phyloP scores from a whole-genome alignment of 2,113 vertebrate species.

The Origma solitaria region DNA sequence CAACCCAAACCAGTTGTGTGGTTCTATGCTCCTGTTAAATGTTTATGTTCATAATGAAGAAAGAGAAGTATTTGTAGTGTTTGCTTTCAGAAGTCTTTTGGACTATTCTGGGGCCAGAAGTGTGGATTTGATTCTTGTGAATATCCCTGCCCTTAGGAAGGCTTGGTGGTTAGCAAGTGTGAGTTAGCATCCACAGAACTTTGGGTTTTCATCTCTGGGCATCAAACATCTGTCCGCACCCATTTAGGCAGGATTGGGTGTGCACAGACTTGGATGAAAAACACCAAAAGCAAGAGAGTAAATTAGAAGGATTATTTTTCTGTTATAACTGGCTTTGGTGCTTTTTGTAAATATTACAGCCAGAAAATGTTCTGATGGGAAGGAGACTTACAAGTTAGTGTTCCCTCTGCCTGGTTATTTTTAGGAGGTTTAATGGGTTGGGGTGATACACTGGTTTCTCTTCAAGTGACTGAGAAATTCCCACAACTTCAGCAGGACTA shows the following conservation, averaged over 20 bases:
- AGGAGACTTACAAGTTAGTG: background rate
- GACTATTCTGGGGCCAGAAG: background rate
- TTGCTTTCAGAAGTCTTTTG: background rate
- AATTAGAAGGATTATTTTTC: background rate
- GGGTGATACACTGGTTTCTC: background rate
- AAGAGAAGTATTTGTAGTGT: background rate
- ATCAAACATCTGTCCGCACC: background rate
- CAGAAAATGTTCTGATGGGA: background rate
- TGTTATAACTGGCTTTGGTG: background rate
- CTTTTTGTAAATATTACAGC: background rate
- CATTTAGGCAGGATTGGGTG: background rate
- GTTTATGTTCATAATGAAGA: background rate
- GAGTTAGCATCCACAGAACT: background rate
- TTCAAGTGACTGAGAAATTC: background rate
- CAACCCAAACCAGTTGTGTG: background rate
- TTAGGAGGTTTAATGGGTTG: background rate
- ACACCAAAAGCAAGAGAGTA: background rate
- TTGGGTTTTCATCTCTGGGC: background rate
- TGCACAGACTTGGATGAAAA: background rate
- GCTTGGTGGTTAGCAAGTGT: background rate
- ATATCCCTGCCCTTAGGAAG: background rate
- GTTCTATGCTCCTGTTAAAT: background rate
- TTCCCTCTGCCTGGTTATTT: background rate
- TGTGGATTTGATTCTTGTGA: background rate
- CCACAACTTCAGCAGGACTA: background rate